Evolutionary conservation across 1,140 invertebrate genomes (phyloP).

Genomic region (Philotrypesis tridentata): DNA sequence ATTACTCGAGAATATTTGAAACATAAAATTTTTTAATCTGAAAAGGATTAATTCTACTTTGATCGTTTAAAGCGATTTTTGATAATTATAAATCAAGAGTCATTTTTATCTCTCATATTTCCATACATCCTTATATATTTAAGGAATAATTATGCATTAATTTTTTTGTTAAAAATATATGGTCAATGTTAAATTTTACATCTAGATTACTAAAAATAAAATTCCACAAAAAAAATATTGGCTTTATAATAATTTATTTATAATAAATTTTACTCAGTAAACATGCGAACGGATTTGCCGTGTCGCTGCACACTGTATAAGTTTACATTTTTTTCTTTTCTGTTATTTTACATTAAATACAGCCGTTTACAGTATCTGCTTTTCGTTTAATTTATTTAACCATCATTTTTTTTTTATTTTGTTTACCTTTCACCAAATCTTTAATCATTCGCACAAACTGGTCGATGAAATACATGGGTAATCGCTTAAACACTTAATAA

Average conservation of each 20-base stretch:
- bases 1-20: too few species aligned
- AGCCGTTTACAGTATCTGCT: conserved; percentile 55
- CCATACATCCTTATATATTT: too few species aligned
- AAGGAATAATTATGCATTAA: too few species aligned
- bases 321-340: conserved; percentile 61
- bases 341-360: conserved; percentile 68
- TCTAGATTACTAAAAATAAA: neutral
- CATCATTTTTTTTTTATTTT: conserved; percentile 4
- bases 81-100: too few species aligned
- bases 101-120: too few species aligned
- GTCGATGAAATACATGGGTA: conserved; percentile 59
- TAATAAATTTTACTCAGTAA: conserved; percentile 68
- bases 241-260: conserved; percentile 72
- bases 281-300: conserved; percentile 49
- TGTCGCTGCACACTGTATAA: conserved; percentile 58
- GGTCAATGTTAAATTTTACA: too few species aligned
- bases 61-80: too few species aligned
- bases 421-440: neutral
- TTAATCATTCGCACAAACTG: conserved; percentile 49
- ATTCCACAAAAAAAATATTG: conserved; percentile 2
- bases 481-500: conserved; percentile 49
- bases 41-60: too few species aligned
- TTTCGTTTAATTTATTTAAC: conserved; percentile 26
- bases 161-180: too few species aligned
- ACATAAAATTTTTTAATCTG: too few species aligned